A percentile compares a stretch with the other conserved stretches of the same genome.
Conservation (phyloP, 2,113 vertebrate species). For the Mus musculus region DNA sequence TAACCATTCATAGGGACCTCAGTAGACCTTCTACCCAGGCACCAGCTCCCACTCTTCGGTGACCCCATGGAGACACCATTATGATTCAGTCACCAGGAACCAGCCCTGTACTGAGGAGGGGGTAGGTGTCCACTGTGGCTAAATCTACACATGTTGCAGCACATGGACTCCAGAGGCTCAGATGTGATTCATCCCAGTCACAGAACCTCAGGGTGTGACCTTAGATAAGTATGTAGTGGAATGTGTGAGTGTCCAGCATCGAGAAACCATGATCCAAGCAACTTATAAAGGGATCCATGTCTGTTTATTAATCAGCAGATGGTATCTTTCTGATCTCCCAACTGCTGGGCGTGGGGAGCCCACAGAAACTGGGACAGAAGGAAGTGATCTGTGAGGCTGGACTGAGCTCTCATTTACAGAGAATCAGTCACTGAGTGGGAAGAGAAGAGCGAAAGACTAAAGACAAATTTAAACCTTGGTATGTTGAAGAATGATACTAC, state of each 20-base stretch:
- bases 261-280: conserved; percentile 82
- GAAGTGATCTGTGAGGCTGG: conserved; percentile 81
- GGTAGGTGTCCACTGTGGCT: conserved; percentile 55
- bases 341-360: conserved; percentile 77
- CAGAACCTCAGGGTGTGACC: conserved; percentile 70
- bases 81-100: background rate
- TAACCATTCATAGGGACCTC: background rate
- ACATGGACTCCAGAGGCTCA: conserved; percentile 51
- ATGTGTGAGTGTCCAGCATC: conserved; percentile 79
- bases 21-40: background rate
- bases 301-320: conserved; percentile 86
- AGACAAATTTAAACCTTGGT: conserved; percentile 65
- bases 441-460: conserved; percentile 38
- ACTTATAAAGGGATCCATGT: conserved; percentile 79
- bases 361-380: conserved; percentile 82
- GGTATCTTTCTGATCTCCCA: conserved; percentile 84
- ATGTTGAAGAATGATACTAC: background rate
- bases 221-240: conserved; percentile 79
- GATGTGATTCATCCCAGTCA: conserved; percentile 70
- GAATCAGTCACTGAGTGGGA: conserved; percentile 76
- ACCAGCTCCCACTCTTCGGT: background rate
- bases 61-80: background rate
- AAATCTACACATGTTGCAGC: background rate
- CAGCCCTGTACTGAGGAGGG: conserved; percentile 17
- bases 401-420: conserved; percentile 80